Evolutionary conservation across 2,888 invertebrate genomes (phyloP), one percentile per base, ranked within the genome.

Genomic region (Drosophila prolongata): DNA sequence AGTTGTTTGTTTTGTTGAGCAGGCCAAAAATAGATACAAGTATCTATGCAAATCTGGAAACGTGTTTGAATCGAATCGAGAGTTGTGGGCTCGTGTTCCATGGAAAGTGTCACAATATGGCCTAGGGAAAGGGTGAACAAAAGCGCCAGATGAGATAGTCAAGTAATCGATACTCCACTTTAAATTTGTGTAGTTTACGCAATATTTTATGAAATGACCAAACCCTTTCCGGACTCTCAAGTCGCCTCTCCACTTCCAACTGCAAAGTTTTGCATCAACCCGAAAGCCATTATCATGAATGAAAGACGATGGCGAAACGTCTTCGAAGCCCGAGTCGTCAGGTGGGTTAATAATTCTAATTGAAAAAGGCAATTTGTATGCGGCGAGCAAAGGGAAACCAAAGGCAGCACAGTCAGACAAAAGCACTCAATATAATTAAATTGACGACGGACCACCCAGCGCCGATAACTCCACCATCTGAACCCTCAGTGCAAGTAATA

Each of bases 371-470:
- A 89, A 88, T 84, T 87, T 84, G 79, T 80, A 83, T 77, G 84
- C 84, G 77, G 78, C 72, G 42, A 67, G 54, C 11, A 42, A 34
- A 55, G 55, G 64, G 16, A 52, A 24, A 65, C 46, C 52, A 19
- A 47, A 43, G 24, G 53, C 50, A 64, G 27, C 34, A 30, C 35
- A 55, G 58, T 82, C 87, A 80, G 75, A 83, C 78, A 80, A 87
- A 83, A 80, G 81, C 84, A 89, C 89, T 84, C 89, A 89, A 80
- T 77, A 74, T 89, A 87, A 84, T 84, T 84, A 89, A 84, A 80
- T 80, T 87, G 73, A 67, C 79, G 67, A 43, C 59, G 60, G 53
- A 56, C 56, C 47, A 54, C 43, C 52, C 52, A 44, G 8, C 49
- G 34, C 14, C 37, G 56, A 46, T 66, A 46, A 38, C 27, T 38